These are phyloP conservation scores for Andrena dorsata DNA, from an alignment of 2,888 invertebrate species.

Conservation along the genomic window DNA sequence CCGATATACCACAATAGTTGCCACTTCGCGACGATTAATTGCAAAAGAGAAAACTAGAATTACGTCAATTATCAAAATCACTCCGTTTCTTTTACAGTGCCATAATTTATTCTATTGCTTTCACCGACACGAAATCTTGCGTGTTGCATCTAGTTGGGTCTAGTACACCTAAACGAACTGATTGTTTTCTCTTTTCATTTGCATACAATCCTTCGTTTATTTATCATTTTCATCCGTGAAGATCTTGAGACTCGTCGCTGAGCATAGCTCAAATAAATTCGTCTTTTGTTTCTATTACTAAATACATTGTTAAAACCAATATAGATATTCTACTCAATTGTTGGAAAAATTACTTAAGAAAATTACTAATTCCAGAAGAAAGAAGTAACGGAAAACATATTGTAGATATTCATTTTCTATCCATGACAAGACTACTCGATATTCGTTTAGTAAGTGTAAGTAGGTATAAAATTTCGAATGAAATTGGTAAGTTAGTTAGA, in stretches of 20 bases:
- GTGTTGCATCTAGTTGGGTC: neutral
- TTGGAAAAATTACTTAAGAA: too few relatives aligned
- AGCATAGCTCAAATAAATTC: neutral
- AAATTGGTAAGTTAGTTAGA: too few relatives aligned
- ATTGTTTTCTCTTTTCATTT: constrained; percentile 12
- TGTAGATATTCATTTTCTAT: too few relatives aligned
- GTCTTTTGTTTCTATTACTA: neutral
- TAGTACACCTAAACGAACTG: neutral
- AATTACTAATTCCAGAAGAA: too few relatives aligned
- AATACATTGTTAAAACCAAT: neutral
- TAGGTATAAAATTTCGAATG: too few relatives aligned
- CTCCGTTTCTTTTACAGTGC: constrained; percentile 12
- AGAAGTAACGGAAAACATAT: too few relatives aligned
- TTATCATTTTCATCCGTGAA: neutral
- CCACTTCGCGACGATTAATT: constrained; percentile 3
- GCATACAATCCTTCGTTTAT: neutral
- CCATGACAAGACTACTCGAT: too few relatives aligned
- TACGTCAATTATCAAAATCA: constrained; percentile 25
- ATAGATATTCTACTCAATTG: neutral
- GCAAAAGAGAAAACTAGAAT: constrained; percentile 26
- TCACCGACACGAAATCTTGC: constrained; percentile 17
- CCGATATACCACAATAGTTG: neutral
- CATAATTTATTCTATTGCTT: constrained; percentile 2
- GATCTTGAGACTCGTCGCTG: neutral
- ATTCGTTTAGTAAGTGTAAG: too few relatives aligned